Evolutionary conservation across 2,888 invertebrate genomes (phyloP), one percentile per base, ranked within the genome.

Genomic region (Anarsia innoxiella): DNA sequence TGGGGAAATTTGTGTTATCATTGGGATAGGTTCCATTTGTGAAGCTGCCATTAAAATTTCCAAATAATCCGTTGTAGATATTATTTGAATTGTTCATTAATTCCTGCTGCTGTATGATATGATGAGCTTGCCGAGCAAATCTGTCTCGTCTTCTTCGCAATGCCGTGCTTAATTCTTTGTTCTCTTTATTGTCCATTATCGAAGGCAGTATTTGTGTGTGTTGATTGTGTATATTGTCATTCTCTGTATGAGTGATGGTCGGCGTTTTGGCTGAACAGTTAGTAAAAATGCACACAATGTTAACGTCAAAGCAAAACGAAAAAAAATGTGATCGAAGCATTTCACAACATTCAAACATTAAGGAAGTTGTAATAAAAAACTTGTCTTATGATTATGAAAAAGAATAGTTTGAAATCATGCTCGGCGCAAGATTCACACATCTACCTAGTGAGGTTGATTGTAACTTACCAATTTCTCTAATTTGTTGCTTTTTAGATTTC

Each of bases 121-220:
- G 93, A 61, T 92, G 93, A 37, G 93, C 90, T 64, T 95, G 95
- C 44, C 95, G 87, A 53, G 94, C 94, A 30, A 91, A 94, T 46
- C 95, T 88, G 61, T 95, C 94, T 43, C 94, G 87, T 42, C 95
- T 87, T 53, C 94, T 88, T 55, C 92, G 87, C 45, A 95, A 80
- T 36, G 93, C 93, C 29, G 95, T 92, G 15, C 91, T 94, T 15
- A 95, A 89, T 53, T 94, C 95, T 59, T 90, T 92, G 57, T 69
- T 76, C 30, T 83, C 82, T 41, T 76, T 79, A 36, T 68, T 70
- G 25, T 79, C 76, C 42, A 66, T 48, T 30, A 77, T 63, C 1
- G 72, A 52, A 2, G 78, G 71, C 41, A 71, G 47, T 41, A 59
- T 69, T 37, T 52, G 48, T 28, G 64, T 40, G 40, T 68, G 67